Evolutionary conservation across 2,113 vertebrate genomes (phyloP).

Genomic region (Gobiocypris rarus): DNA sequence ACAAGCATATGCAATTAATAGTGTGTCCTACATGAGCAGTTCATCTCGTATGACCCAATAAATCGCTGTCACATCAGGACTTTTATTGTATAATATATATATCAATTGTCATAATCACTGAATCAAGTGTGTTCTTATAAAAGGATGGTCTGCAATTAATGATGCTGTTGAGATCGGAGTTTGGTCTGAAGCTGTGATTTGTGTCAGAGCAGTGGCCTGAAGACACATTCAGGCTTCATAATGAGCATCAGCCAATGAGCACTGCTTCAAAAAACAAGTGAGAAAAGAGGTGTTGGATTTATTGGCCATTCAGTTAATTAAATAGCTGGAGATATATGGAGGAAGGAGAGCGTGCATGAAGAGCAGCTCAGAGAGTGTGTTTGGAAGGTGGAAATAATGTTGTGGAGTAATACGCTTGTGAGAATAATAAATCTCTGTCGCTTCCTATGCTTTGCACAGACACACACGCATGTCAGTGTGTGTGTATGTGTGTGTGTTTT

Average conservation of each 20-base stretch:
- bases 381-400: constrained; percentile 49
- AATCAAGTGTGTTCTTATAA: constrained; percentile 31
- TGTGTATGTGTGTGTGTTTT: constrained; percentile 28
- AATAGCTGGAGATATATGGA: constrained; percentile 72
- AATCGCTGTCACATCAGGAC: neutral
- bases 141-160: constrained; percentile 8
- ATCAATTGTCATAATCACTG: constrained; percentile 7
- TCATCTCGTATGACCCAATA: neutral
- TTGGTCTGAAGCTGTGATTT: constrained; percentile 23
- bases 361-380: constrained; percentile 54
- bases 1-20: neutral
- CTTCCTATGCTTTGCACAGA: constrained; percentile 41
- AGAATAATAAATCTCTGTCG: constrained; percentile 63
- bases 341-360: constrained; percentile 25
- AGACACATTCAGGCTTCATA: constrained; percentile 28
- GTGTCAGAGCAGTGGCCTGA: constrained; percentile 9
- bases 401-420: constrained; percentile 50
- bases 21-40: neutral
- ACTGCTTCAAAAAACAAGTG: constrained; percentile 33
- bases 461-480: constrained; percentile 47
- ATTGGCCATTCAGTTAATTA: constrained; percentile 77
- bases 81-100: neutral
- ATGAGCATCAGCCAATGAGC: constrained; percentile 13
- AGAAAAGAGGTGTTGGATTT: constrained; percentile 64
- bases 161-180: constrained; percentile 29